Base-by-base conservation (phyloP, 2,797 vertebrate species). In the Neosilurus hyrtlii region DNA sequence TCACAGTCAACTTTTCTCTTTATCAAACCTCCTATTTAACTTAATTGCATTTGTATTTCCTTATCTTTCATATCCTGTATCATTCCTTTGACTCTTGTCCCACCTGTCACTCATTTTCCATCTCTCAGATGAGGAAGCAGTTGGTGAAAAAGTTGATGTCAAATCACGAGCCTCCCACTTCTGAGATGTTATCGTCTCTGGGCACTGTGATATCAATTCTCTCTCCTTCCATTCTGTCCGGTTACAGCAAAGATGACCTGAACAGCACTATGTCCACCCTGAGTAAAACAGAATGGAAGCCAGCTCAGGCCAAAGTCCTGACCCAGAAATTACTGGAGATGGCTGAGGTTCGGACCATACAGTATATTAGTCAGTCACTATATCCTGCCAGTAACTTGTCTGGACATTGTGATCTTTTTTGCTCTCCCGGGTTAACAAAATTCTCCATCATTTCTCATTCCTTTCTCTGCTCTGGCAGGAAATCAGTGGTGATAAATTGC, bases 121-220 rank as follows among this genome's bases (percentile, higher is more conserved):
- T 83, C 73, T 76, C 80, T 43, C 80, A 95, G 93, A 56, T 93
- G 74, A 94, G 89, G 88, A 90, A 79, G 61, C 57, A 0, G 10
- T 88, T 95, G 20, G 70, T 90, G 49, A 79, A 68, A n/a, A 80
- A 51, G 63, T 10, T 92, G 77, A 65, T 88, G 18, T 80, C 79
- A 54, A 80, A 73, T 3, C 86, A 80, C 0, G 30, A 35, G 1
- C 9, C 37, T 35, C 61, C 63, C 24, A 70, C 24, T 24, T 18
- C 73, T 6, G 85, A 84, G 30, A n/a, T 81, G 26, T 26, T 92
- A 22, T 7, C 0, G 0, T 52, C 84, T 12, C 83, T 93, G 74
- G 92, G 90, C 14, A 71, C 24, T 0, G 86, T 63, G 0, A 51
- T 89, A 9, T 84, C 81, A 1, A 24, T 84, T 9, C 70, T 95